Evolutionary conservation across 1,140 invertebrate genomes (phyloP), one percentile per base, ranked within the genome.

Genomic region (Hylyphantes graminicola): DNA sequence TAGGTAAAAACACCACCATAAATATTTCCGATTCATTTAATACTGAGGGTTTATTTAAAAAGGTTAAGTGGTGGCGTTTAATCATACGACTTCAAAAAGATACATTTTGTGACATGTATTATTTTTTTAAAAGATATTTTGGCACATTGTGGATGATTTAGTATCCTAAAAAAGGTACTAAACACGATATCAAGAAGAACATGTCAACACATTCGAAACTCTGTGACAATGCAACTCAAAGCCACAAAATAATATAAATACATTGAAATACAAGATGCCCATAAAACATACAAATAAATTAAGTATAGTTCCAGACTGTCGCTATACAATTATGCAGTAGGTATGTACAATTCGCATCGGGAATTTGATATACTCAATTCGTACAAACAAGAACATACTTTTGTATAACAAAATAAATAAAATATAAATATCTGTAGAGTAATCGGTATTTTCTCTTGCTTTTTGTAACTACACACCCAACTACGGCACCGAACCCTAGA

Each of bases 261-360:
- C 54, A 59, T 50, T 70, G 55, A 80, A 51, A 57, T 59, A 80
- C 17, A 74, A 74, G 35, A 50, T 55, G 7, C 15, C 17, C 55
- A 70, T 59, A 80, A 68, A 68, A 55, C 35, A 68, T 65, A 59
- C 15, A 80, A 64, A 35, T 53, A 78, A 78, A n/a, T 68, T n/a
- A 51, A 80, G 70, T 70, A 48, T 11, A 73, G 64, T 73, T 53
- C 15, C 55, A 57, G 67, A 83, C 55, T 73, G n/a, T 55, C 54
- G 61, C 55, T 73, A 73, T 72, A 81, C 79, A 81, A 53, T 73
- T 74, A 83, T 57, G 72, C 53, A 75, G 59, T 65, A 74, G 48
- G 70, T 83, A 83, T 83, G n/a, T 83, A 83, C 80, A 83, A 15
- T 81, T 73, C 59, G 15, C 57, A 35, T 74, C 70, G 75, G 80